Evolutionary conservation across 2,888 invertebrate species (phyloP).

Genomic region (Malacosoma neustria): DNA sequence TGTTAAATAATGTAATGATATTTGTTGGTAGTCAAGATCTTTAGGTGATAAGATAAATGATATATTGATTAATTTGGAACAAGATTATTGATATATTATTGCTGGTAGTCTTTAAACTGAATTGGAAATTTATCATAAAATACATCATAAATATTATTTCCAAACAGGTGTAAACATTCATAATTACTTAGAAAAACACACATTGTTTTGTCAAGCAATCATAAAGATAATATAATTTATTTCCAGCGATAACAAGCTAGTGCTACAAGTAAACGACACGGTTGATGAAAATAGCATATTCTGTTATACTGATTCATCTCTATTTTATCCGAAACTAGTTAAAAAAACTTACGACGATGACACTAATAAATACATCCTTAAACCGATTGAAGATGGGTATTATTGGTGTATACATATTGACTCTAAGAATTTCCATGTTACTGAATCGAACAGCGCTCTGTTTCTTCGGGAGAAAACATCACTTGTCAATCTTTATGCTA

Average conservation of each 20-base stretch:
- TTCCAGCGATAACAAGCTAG: slow-evolving; percentile 42
- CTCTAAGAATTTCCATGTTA: slow-evolving; percentile 28
- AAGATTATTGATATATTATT: too few relatives aligned
- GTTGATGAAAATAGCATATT: slow-evolving; percentile 30
- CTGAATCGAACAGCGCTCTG: slow-evolving; percentile 44
- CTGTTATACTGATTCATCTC: slow-evolving; percentile 54
- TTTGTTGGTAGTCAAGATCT: too few relatives aligned
- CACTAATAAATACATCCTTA: slow-evolving; percentile 27
- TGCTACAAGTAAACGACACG: slow-evolving; percentile 29
- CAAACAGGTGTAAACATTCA: too few relatives aligned
- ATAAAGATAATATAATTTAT: too few relatives aligned
- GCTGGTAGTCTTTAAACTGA: too few relatives aligned
- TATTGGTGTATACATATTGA: slow-evolving; percentile 58
- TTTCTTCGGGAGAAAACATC: slow-evolving; percentile 40
- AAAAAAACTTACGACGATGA: slow-evolving; percentile 23
- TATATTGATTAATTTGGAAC: too few relatives aligned
- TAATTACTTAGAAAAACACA: too few relatives aligned
- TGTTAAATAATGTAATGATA: too few relatives aligned
- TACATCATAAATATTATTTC: too few relatives aligned
- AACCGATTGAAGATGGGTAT: slow-evolving; percentile 43
- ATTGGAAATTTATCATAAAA: too few relatives aligned
- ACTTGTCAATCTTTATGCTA: slow-evolving; percentile 35
- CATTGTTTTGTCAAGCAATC: too few relatives aligned
- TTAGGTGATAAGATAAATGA: too few relatives aligned
- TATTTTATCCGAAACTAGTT: slow-evolving; percentile 34